Evolutionary conservation across 2,113 vertebrate species (phyloP).

Genomic region (Spizaetus ornatus): DNA sequence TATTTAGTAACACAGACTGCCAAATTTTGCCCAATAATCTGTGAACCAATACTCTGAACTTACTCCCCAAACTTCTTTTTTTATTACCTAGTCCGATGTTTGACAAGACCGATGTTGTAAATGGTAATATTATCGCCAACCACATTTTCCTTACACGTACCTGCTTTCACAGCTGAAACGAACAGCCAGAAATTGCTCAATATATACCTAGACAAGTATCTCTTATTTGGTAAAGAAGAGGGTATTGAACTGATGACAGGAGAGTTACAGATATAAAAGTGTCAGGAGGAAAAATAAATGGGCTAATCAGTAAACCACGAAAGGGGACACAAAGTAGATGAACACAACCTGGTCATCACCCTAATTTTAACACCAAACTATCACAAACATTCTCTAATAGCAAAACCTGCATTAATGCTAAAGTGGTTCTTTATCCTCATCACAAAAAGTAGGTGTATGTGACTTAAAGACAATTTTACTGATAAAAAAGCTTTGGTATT

Average conservation of each 20-base stretch:
- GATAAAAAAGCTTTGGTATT: neutral
- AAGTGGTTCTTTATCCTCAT: neutral
- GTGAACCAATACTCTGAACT: neutral
- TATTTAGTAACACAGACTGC: neutral
- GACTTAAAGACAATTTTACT: neutral
- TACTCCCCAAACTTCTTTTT: neutral
- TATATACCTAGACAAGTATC: neutral
- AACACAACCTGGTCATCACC: neutral
- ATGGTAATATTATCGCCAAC: neutral
- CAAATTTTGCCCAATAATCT: neutral
- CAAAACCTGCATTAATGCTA: neutral
- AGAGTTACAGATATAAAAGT: neutral
- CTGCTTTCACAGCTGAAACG: neutral
- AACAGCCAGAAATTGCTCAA: neutral
- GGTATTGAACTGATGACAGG: neutral
- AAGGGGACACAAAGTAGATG: neutral
- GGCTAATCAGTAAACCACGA: neutral
- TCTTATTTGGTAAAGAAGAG: neutral
- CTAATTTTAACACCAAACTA: neutral
- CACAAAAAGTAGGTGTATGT: accelerated
- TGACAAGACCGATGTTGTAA: neutral
- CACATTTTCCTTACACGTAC: neutral
- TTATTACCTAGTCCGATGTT: neutral
- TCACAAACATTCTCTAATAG: neutral
- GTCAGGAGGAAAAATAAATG: neutral